These are phyloP conservation scores for Drosophila orena DNA, from an alignment of 1,140 invertebrate genomes.

Conservation along the genomic window DNA sequence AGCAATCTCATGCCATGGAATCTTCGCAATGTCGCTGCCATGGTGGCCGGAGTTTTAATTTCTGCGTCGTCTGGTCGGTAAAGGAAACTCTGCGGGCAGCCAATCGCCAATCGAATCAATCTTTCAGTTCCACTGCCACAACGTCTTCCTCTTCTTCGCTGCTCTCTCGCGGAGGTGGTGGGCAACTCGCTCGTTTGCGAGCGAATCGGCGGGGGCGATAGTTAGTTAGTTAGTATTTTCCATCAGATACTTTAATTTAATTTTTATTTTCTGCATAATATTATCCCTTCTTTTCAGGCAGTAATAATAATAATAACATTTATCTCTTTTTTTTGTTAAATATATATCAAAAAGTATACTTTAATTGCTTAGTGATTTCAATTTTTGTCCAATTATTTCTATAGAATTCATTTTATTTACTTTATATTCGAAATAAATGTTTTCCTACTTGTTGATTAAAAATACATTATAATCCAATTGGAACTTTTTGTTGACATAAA, in stretches of 20 bases:
- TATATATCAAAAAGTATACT: background rate
- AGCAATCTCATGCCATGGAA: constrained; percentile 90
- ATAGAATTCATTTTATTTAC: background rate
- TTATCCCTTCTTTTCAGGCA: too few relatives aligned
- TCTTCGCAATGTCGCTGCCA: constrained; percentile 92
- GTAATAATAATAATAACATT: too few relatives aligned
- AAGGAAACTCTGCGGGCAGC: constrained; percentile 77
- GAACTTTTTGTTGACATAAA: background rate
- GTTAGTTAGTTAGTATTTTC: constrained; percentile 13
- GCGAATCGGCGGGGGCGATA: background rate
- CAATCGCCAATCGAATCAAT: constrained; percentile 66
- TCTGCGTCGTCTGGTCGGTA: constrained; percentile 73
- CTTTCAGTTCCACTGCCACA: constrained; percentile 71
- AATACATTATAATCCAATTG: background rate
- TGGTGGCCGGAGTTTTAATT: constrained; percentile 87
- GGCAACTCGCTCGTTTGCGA: background rate
- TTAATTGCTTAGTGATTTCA: background rate
- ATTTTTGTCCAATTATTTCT: background rate
- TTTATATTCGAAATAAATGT: too few relatives aligned
- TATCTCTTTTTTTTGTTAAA: background rate
- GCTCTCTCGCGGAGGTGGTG: constrained; percentile 27
- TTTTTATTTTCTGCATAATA: too few relatives aligned
- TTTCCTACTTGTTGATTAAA: background rate
- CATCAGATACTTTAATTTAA: background rate
- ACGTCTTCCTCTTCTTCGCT: constrained; percentile 51